Base-by-base conservation (phyloP, 2,888 invertebrate species). In the Hypena proboscidalis region DNA sequence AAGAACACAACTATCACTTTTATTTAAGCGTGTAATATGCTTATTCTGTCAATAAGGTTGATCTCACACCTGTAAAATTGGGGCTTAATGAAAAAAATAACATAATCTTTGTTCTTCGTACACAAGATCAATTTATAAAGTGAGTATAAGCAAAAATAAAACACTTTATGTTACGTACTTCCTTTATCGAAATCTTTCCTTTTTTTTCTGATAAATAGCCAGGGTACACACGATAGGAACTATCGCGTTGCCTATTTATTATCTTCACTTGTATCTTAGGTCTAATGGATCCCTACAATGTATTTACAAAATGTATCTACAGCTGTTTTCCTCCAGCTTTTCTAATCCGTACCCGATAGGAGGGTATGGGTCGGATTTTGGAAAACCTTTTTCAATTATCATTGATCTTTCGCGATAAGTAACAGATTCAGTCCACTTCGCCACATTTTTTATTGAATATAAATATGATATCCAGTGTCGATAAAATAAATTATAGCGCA, bases 361-460 rank as follows among this genome's bases (percentile, higher is more conserved):
- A 57, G 33, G 27, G 19, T 27, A 25, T 14, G 34, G 6, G 22
- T 35, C 31, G 29, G 30, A 29, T 42, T 44, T 32, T 57, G 41
- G 40, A 57, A 50, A 61, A 50, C 51, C 58, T 50, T 61, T 61
- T 45, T 40, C 51, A 45, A 57, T 57, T 50, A 62, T 44, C 44
- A 30, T 35, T 34, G 38, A 45, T 23, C 32, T 49, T 44, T 50
- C 40, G 57, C 27, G 51, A 56, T 44, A 25, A 10, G 25, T 25
- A 25, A 4, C 9, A 11, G 25, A 25, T 31, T 10, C 8, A 31
- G n/a, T 9, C 4, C 9, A 25, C 25, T 25, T n/a, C n/a, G n/a
- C n/a, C 23, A 5, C 1, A 23, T 4, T 25, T 11, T 25, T 11
- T 25, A 10, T 26, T 26, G 0, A 26, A 26, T 26, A 26, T n/a